Evolutionary conservation across 2,113 vertebrate species (phyloP).

Genomic region (Puma concolor): DNA sequence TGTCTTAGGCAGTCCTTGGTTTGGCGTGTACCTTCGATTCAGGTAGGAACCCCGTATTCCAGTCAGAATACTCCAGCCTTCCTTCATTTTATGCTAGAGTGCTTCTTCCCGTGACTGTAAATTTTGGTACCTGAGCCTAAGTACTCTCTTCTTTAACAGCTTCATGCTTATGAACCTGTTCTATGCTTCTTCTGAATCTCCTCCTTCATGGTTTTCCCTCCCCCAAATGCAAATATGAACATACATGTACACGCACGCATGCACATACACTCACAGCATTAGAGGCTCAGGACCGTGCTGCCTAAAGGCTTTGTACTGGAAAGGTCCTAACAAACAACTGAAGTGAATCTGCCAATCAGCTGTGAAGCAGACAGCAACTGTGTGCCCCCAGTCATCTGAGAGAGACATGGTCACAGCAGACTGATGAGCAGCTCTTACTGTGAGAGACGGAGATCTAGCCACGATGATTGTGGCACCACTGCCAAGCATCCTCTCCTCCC

Average conservation of each 20-base stretch:
- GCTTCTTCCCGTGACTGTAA: not conserved
- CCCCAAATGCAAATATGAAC: not conserved
- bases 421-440: not conserved
- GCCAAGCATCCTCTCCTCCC: not conserved
- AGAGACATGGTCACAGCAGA: not conserved
- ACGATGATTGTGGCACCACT: not conserved
- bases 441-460: not conserved
- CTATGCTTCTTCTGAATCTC: not conserved
- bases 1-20: not conserved
- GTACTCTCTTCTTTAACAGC: not conserved
- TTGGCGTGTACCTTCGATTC: not conserved
- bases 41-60: not conserved
- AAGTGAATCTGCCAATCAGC: constrained; percentile 11
- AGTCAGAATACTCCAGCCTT: not conserved
- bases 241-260: not conserved
- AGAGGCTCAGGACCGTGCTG: not conserved
- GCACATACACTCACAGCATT: not conserved
- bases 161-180: not conserved
- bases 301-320: not conserved
- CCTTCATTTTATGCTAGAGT: not conserved
- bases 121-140: not conserved
- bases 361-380: not conserved
- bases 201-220: not conserved
- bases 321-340: not conserved
- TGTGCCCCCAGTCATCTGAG: not conserved